A percentile compares a stretch with the other conserved stretches of the same genome.
Conservation (phyloP, 2,113 vertebrate genomes). For the Sapajus apella region DNA sequence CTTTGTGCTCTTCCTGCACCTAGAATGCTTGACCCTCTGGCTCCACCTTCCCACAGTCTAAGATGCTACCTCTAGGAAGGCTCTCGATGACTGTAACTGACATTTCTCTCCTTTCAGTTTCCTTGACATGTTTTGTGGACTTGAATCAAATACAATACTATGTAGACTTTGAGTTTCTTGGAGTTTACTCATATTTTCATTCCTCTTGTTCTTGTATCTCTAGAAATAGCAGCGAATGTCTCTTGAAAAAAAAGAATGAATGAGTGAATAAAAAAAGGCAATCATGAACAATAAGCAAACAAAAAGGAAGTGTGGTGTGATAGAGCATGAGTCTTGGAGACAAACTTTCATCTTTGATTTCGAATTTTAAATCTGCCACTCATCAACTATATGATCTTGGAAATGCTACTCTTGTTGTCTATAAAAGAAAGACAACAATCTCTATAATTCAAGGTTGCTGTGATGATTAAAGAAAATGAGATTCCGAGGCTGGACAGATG, state of each 20-base stretch:
- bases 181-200: not conserved
- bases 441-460: not conserved
- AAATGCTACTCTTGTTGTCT: not conserved
- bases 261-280: not conserved
- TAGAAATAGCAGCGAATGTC: not conserved
- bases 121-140: not conserved
- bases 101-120: not conserved
- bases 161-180: not conserved
- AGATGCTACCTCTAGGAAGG: not conserved
- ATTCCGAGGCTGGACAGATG: not conserved
- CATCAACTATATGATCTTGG: not conserved
- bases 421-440: not conserved
- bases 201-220: not conserved
- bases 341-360: not conserved
- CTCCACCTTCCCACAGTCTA: not conserved
- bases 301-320: not conserved
- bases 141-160: not conserved
- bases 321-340: not conserved
- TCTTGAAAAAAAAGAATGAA: not conserved
- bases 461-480: not conserved
- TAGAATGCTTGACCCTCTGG: not conserved
- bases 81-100: not conserved
- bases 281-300: not conserved
- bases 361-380: not conserved
- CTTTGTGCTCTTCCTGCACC: not conserved